Conservation (phyloP, 2,797 vertebrate species). For the Salmo trutta region DNA sequence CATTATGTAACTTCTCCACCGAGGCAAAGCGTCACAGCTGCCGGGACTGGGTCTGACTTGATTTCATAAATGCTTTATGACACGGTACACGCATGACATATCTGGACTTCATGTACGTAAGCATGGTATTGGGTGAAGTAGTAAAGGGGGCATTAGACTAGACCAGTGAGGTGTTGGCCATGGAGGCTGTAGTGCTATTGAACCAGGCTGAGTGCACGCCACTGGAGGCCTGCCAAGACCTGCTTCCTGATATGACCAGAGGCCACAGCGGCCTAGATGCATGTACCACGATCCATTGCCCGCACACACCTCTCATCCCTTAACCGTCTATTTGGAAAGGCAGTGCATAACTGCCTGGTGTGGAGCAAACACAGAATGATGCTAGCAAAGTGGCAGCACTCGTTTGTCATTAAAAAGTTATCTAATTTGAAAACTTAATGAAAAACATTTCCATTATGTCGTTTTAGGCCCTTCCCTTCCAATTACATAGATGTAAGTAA, state of each 20-base stretch:
- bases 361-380: neutral
- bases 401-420: neutral
- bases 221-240: slow-evolving; percentile 31
- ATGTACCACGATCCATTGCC: slow-evolving; percentile 13
- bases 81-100: slow-evolving; percentile 46
- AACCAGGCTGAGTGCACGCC: slow-evolving; percentile 23
- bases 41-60: slow-evolving; percentile 12
- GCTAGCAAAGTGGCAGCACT: neutral
- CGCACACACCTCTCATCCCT: neutral
- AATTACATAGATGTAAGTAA: neutral
- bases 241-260: slow-evolving; percentile 14
- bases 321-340: neutral
- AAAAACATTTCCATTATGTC: neutral
- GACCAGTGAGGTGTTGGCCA: too few species aligned
- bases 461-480: neutral
- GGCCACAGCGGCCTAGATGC: slow-evolving; percentile 16
- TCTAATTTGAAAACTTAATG: neutral
- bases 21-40: slow-evolving; percentile 33
- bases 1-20: slow-evolving; percentile 47
- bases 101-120: neutral
- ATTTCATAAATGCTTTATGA: slow-evolving; percentile 30
- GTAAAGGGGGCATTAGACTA: neutral
- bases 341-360: neutral
- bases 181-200: neutral
- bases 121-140: neutral